Percentiles rank a stretch among this genome's conserved stretches.
phyloP scores from a whole-genome alignment of 2,888 invertebrate genomes.

The Eretmocerus hayati region DNA sequence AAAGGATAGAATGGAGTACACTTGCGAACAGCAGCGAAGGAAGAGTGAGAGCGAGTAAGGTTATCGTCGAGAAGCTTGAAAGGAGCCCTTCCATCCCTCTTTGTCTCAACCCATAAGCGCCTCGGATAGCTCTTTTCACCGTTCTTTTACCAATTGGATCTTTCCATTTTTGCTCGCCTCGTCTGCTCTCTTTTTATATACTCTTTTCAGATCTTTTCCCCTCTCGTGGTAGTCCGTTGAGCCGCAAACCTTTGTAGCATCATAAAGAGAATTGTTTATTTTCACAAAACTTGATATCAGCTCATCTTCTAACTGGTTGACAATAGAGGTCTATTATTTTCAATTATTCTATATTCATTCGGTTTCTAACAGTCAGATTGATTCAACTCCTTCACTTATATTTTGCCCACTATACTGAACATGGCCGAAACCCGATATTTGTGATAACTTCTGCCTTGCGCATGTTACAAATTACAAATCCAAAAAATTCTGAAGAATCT shows the following conservation, averaged over 20 bases:
- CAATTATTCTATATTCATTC: too few species aligned
- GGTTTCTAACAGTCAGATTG: too few species aligned
- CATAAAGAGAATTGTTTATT: slow-evolving; percentile 19
- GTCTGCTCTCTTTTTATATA: neutral
- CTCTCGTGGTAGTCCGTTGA: neutral
- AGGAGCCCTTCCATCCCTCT: slow-evolving; percentile 18
- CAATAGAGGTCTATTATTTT: too few species aligned
- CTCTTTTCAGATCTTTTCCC: slow-evolving; percentile 5
- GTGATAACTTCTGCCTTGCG: too few species aligned
- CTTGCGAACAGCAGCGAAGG: slow-evolving; percentile 12
- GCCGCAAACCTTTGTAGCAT: neutral
- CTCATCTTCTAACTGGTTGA: neutral
- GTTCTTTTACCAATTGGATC: slow-evolving; percentile 17
- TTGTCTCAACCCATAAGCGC: slow-evolving; percentile 10
- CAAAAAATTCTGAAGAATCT: too few species aligned
- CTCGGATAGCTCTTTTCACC: neutral
- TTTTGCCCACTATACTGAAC: too few species aligned
- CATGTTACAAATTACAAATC: too few species aligned
- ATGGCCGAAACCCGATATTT: too few species aligned
- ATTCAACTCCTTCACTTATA: too few species aligned
- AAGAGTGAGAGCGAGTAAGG: slow-evolving; percentile 21
- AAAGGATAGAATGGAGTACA: slow-evolving; percentile 26
- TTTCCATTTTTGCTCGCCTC: slow-evolving; percentile 15
- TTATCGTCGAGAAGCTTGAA: slow-evolving; percentile 24
- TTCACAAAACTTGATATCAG: slow-evolving; percentile 5